These are phyloP conservation scores for Xestia c-nigrum DNA, from an alignment of 2,888 invertebrate species.

Conservation along the genomic window DNA sequence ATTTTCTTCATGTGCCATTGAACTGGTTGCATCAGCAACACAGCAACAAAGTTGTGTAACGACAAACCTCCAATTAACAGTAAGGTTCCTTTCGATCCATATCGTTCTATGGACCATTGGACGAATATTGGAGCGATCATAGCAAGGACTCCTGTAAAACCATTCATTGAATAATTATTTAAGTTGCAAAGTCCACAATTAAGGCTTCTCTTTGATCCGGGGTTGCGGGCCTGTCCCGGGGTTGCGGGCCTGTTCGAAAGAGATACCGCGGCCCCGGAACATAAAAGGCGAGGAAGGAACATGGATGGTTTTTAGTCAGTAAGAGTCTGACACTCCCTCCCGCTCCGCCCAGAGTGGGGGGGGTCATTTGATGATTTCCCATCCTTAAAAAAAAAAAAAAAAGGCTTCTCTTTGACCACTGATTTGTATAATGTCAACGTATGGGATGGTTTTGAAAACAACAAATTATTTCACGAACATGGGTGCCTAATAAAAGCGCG, in stretches of 20 bases:
- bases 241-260: no score
- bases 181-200: neutral
- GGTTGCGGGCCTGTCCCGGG: no score
- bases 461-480: neutral
- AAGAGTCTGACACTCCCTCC: no score
- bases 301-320: no score
- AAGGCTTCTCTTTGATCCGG: no score
- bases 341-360: no score
- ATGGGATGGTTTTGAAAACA: neutral
- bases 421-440: no score
- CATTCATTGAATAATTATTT: neutral
- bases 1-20: slow-evolving; percentile 55
- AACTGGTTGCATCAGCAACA: slow-evolving; percentile 54
- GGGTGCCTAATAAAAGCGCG: neutral
- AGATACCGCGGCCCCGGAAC: no score
- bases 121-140: slow-evolving; percentile 56
- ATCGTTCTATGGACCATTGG: slow-evolving; percentile 42
- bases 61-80: slow-evolving; percentile 43
- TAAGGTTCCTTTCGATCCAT: slow-evolving; percentile 47
- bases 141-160: slow-evolving; percentile 32
- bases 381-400: no score
- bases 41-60: slow-evolving; percentile 49
- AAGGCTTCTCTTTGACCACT: no score
- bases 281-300: no score
- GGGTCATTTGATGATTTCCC: no score